Base-by-base conservation (phyloP, 2,113 vertebrate genomes). In the Neolamprologus longior region DNA sequence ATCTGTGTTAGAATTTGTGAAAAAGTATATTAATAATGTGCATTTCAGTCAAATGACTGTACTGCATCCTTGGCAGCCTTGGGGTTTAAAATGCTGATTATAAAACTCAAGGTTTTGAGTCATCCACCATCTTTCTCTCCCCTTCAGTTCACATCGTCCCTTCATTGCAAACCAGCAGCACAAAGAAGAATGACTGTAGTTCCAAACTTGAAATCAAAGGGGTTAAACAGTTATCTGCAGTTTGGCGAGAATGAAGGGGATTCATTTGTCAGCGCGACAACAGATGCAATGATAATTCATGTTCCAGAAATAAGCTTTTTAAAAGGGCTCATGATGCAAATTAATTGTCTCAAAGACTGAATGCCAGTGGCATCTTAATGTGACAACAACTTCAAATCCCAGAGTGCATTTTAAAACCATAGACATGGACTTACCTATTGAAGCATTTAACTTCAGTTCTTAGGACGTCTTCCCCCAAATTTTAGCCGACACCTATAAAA, bases 401-500 rank as follows among this genome's bases (percentile, higher is more conserved):
- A 31, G 33, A 55, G 4, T 40, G 24, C 40, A 24, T 63, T 66
- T 86, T 26, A 50, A 73, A 17, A 47, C 17, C 35, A 42, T 9
- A 33, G 10, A 84, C 45, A 42, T 66, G 24, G 8, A 80, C 88
- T 86, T 37, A 93, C 91, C n/a, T 9, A 37, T 0, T 13, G 24
- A 54, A 55, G 68, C 53, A 58, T 21, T 33, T 37, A 3, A 52
- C 0, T 7, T 73, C 26, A 7, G 3, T 14, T 63, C 15, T 21
- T 11, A 6, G 58, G 21, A 55, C 5, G 13, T 28, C 68, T 84
- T 50, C 58, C 71, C 68, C 78, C 37, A 24, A 1, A 35, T 6
- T 8, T 80, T 13, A 80, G 24, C 71, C 24, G 4, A 52, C 53
- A 68, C 52, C 91, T 94, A 86, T 35, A 88, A 76, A 21, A 90